Base-by-base conservation (phyloP, 2,113 vertebrate genomes). In the Petroica traversi region DNA sequence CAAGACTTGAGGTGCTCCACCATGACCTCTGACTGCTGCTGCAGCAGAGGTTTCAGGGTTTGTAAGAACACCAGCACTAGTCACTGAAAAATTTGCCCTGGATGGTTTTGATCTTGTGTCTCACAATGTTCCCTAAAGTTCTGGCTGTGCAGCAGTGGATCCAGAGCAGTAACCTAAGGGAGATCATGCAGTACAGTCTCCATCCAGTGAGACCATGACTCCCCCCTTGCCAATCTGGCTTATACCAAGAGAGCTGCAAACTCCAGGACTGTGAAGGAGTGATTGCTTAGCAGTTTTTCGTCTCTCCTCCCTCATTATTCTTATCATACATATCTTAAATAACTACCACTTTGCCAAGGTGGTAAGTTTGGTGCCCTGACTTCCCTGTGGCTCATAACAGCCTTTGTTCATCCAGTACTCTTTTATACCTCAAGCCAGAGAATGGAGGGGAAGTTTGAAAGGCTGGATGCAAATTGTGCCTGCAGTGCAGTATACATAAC, bases 381-480 rank as follows among this genome's bases (percentile, higher is more conserved):
- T 88, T 90, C 20, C 23, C 34, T 33, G 38, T 45, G 23, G 43
- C 25, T 76, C 0, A 0, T 36, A 76, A 48, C 38, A 48, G 34
- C 54, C 76, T 88, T 85, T 80, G 59, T 46, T 26, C 59, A 40
- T 7, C 9, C 46, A 34, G 28, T 9, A 19, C 15, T 33, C 31
- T 71, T 92, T 94, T 67, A 75, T 52, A 18, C n/a, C 31, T 88
- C 61, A n/a, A 62, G 84, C 22, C 28, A n/a, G 63, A 90, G 24
- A 46, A 88, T 58, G 40, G 29, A 69, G 25, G 19, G 33, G 24
- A 80, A 29, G 4, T 90, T 92, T 79, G 61, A 84, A 81, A 93
- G 31, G 8, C 40, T 77, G 72, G 52, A 52, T 86, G 38, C 64
- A 73, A 88, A 73, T 71, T 71, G 48, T 77, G 59, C 25, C 88